Conservation (phyloP, 2,113 vertebrate species). For the Grantiella picta region DNA sequence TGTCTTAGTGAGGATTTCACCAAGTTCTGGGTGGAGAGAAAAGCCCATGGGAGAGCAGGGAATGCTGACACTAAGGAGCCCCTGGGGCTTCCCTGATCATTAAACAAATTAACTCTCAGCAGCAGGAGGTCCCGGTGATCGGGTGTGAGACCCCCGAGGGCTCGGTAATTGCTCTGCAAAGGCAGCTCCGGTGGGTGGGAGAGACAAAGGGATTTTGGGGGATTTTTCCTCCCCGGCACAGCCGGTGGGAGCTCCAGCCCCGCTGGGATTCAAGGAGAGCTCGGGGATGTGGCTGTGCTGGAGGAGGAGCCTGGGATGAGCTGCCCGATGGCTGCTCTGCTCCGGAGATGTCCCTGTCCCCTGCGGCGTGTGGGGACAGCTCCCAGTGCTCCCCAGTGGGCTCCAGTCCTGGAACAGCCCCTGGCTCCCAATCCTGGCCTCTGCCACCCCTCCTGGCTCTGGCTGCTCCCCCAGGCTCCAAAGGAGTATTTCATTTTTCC, state of each 20-base stretch:
- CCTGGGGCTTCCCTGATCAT: not conserved
- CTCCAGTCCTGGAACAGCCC: not conserved
- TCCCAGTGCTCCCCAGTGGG: not conserved
- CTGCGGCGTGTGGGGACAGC: not conserved
- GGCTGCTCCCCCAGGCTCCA: not conserved
- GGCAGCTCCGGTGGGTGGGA: not conserved
- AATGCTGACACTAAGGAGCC: not conserved
- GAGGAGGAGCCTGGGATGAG: not conserved
- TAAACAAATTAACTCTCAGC: conserved; percentile 32
- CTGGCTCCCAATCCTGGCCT: not conserved
- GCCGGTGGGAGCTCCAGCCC: not conserved
- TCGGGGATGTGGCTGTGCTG: rapidly evolving
- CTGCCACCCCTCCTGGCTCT: not conserved
- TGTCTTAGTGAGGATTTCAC: not conserved
- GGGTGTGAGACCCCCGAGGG: conserved; percentile 17
- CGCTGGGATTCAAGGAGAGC: rapidly evolving
- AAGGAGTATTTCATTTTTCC: not conserved
- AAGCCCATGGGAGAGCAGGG: not conserved
- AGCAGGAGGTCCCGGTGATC: not conserved
- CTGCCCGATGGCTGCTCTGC: not conserved
- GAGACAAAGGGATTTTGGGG: not conserved
- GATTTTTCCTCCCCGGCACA: not conserved
- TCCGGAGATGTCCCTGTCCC: not conserved
- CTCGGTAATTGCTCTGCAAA: not conserved
- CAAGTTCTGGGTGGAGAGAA: not conserved